phyloP scores from a whole-genome alignment of 2,797 vertebrate genomes.

The Garrulus glandarius region DNA sequence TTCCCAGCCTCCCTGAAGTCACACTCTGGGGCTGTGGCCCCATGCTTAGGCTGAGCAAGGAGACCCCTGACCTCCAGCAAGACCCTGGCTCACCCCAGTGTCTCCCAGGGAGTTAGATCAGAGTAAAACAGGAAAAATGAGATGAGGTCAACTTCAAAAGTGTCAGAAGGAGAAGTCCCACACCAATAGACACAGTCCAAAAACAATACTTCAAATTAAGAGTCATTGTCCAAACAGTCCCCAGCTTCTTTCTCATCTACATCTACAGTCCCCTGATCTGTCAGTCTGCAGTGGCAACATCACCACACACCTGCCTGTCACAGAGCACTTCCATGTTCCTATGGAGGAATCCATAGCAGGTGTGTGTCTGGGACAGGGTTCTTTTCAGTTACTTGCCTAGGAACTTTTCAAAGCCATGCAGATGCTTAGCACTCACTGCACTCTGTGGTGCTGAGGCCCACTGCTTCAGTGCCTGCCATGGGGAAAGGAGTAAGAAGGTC shows the following conservation, averaged over 20 bases:
- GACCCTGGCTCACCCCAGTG: not conserved
- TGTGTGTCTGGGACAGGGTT: not conserved
- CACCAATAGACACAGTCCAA: not conserved
- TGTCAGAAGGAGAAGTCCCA: not conserved
- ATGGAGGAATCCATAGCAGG: not conserved
- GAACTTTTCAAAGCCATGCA: not conserved
- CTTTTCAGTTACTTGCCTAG: not conserved
- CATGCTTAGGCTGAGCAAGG: not conserved
- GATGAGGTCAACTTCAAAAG: not conserved
- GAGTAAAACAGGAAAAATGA: not conserved
- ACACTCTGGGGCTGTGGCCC: not conserved
- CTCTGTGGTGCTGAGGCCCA: not conserved
- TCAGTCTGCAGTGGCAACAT: not conserved
- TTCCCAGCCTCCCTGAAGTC: not conserved
- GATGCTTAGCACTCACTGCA: not conserved
- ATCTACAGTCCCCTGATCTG: not conserved
- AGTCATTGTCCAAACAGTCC: not conserved
- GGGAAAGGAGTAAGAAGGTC: not conserved
- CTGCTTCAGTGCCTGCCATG: fast-evolving
- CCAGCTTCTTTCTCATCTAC: not conserved
- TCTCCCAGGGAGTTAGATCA: not conserved
- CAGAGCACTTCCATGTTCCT: too few relatives aligned
- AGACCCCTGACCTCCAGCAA: not conserved
- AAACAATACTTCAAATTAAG: not conserved
- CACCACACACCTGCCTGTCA: not conserved